Conservation (phyloP, 2,113 vertebrate species). For the Cyanocitta stelleri region DNA sequence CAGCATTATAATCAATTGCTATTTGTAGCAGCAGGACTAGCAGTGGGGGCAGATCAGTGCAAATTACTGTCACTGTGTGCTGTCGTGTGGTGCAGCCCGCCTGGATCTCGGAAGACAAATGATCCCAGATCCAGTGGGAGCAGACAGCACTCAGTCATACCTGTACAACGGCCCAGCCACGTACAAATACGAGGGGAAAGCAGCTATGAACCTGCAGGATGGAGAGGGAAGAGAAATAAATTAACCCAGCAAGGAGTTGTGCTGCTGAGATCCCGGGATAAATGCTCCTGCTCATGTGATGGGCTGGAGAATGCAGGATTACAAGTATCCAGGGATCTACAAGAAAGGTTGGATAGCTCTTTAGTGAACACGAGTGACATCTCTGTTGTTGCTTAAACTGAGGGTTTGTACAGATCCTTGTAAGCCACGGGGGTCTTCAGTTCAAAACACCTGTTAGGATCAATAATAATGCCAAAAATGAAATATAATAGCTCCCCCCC, state of each 20-base stretch:
- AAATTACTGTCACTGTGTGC: slow-evolving; percentile 90
- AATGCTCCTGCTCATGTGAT: neutral
- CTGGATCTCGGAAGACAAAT: slow-evolving; percentile 78
- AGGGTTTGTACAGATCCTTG: neutral
- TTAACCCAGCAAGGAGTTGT: slow-evolving; percentile 33
- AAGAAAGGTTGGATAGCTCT: slow-evolving; percentile 55
- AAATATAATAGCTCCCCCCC: neutral
- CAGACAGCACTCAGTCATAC: slow-evolving; percentile 76
- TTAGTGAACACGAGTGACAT: neutral
- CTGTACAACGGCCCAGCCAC: slow-evolving; percentile 60
- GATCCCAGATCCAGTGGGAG: slow-evolving; percentile 70
- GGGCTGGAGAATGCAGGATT: slow-evolving; percentile 48
- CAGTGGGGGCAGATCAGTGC: slow-evolving; percentile 90
- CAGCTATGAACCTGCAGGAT: neutral
- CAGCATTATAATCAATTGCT: slow-evolving; percentile 95
- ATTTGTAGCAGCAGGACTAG: slow-evolving; percentile 89
- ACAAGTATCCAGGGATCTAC: slow-evolving; percentile 54
- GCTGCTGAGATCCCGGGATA: slow-evolving; percentile 21
- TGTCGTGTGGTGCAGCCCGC: slow-evolving; percentile 77
- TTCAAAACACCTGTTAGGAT: slow-evolving; percentile 23
- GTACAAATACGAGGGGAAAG: neutral
- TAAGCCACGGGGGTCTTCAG: neutral
- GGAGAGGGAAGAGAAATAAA: slow-evolving; percentile 47
- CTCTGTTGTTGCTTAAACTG: neutral
- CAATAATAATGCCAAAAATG: slow-evolving; percentile 37